Evolutionary conservation across 2,888 invertebrate species (phyloP), one percentile per base, ranked within the genome.

Genomic region (Macrophya annulata): DNA sequence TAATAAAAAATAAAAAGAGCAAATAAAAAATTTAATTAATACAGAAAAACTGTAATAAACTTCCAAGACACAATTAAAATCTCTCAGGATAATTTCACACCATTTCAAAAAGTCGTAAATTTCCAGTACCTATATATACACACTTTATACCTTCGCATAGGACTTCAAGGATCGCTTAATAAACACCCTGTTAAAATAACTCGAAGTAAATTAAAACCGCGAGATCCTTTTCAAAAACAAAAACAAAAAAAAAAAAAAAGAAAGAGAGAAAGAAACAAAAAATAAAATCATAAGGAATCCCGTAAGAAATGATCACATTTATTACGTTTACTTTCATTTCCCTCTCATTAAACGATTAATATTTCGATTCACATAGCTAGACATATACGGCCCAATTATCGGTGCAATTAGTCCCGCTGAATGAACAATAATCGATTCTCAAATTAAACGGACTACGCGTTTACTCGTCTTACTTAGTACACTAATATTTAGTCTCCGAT

Each of bases 361-460:
- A 71, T 71, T 17, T 8, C 0, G 12, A 17, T 40, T 40, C 68
- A 1, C 17, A 40, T 12, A 17, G 37, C 37, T 71, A 4, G 62
- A 62, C 17, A 1, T 17, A 40, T 17, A 40, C 17, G 17, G 51
- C 5, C 1, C 37, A 71, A 40, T 71, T 71, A 71, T 71, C 37
- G 15, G 31, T 1, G 68, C 37, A 71, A 71, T 71, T 71, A 71
- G 68, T 15, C 40, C 6, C 4, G 37, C 21, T 1, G 51, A 17
- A 51, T n/a, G 71, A 71, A 40, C 40, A 40, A 71, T 71, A 71
- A 71, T 71, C 31, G 17, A 71, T 71, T 40, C 40, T 71, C 8
- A 71, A 71, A 17, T 2, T 8, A 9, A 71, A 40, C 71, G n/a
- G 25, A 12, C 12, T n/a, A 21, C 3, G 59, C 31, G 68, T 5